A percentile compares a stretch with the other conserved stretches of the same genome.
Evolutionary conservation across 2,797 vertebrate genomes (phyloP).

Genomic region (Enteromius anoplus): DNA sequence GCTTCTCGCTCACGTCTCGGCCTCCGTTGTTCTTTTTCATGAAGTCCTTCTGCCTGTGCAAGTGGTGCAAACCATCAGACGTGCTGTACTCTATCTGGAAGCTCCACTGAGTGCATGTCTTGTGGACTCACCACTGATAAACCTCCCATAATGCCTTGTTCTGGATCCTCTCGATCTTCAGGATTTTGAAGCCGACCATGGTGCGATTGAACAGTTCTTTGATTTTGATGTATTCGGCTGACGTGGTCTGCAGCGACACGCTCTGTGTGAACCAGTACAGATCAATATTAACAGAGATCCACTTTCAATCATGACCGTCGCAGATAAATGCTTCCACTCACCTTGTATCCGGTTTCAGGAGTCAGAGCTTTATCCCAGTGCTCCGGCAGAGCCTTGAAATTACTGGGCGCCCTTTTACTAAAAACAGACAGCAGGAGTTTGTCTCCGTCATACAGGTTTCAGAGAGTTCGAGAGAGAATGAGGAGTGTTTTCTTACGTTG

Average conservation of each 20-base stretch:
- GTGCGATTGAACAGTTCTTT: constrained; percentile 77
- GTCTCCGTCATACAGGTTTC: not conserved
- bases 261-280: constrained; percentile 56
- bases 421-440: constrained; percentile 16
- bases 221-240: constrained; percentile 74
- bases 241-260: constrained; percentile 57
- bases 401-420: constrained; percentile 54
- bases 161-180: constrained; percentile 74
- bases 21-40: constrained; percentile 83
- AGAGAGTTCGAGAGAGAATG: not conserved
- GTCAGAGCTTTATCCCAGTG: constrained; percentile 72
- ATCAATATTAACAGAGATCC: not conserved
- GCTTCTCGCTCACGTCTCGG: constrained; percentile 70
- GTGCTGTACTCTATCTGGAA: not conserved
- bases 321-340: constrained; percentile 41
- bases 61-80: not conserved
- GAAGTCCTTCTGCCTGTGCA: constrained; percentile 83
- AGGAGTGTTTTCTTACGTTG: constrained; percentile 57
- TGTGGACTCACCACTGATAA: constrained; percentile 81
- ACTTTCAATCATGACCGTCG: not conserved
- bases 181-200: constrained; percentile 74
- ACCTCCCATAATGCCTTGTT: constrained; percentile 84
- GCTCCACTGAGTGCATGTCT: not conserved
- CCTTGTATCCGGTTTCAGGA: constrained; percentile 70
- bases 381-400: constrained; percentile 59